Conservation (phyloP, 2,888 invertebrate species). For the Zygothrica quintamaculata region DNA sequence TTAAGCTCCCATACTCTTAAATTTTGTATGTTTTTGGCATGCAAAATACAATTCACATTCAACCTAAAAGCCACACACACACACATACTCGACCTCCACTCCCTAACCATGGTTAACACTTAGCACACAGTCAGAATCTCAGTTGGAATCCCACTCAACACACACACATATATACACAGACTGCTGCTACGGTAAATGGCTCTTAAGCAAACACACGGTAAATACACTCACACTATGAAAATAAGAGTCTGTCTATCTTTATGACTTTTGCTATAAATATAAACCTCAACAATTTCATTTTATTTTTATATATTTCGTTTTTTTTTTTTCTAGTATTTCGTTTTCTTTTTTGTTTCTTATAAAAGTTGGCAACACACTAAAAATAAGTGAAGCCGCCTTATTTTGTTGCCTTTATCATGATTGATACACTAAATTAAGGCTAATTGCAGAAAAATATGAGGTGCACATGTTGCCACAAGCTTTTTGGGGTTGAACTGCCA, state of each 20-base stretch:
- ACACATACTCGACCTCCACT: constrained; percentile 27
- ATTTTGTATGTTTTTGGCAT: constrained; percentile 54
- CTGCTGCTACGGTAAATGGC: neutral
- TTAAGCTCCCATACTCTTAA: constrained; percentile 6
- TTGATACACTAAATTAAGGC: constrained; percentile 76
- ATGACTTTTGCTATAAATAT: constrained; percentile 47
- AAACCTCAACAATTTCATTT: constrained; percentile 33
- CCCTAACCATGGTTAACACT: no score
- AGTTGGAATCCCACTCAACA: constrained; percentile 35
- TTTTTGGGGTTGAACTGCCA: constrained; percentile 42
- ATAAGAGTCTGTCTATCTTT: constrained; percentile 16
- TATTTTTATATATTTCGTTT: neutral
- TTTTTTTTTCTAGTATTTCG: neutral
- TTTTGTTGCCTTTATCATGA: constrained; percentile 61
- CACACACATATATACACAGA: constrained; percentile 15
- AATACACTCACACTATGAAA: neutral
- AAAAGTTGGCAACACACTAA: constrained; percentile 20
- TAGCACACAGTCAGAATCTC: constrained; percentile 59
- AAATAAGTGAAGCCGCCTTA: constrained; percentile 40
- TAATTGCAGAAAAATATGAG: constrained; percentile 77
- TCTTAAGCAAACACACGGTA: neutral
- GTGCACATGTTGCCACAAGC: constrained; percentile 63
- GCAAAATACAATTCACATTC: constrained; percentile 47
- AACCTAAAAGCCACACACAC: constrained; percentile 10
- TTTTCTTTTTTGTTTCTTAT: neutral